Evolutionary conservation across 1,140 invertebrate genomes (phyloP), one percentile per base, ranked within the genome.

Genomic region (Drosophila tsacasi): DNA sequence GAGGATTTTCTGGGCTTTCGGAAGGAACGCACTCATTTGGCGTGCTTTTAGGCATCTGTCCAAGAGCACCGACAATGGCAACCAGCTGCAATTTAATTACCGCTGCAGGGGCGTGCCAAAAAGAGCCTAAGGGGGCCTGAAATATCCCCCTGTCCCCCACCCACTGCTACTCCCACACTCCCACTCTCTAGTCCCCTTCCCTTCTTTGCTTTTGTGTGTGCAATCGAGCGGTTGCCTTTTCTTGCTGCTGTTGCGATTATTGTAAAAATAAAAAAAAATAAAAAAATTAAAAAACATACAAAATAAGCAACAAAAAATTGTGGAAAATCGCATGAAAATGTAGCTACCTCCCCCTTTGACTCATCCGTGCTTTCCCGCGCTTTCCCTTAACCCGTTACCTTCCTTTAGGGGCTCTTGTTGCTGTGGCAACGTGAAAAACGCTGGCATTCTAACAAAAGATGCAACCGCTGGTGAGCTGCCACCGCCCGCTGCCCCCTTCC

Each of bases 31-130:
- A 55, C 35, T 39, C 73, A 63, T 74, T 83, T 49, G 30, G 68
- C 72, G 76, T 76, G 64, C 83, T 86, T 86, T 86, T 79, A 66
- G 79, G 83, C 76, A 49, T 65, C 69, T 60, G 67, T 69, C 63
- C 44, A 68, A 54, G 59, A 46, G 59, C 54, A n/a, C 46, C 78
- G 64, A 71, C 50, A 78, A 85, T 76, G 77, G 73, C 71, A 77
- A 65, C 75, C 79, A 80, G 81, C 77, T 78, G 81, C 84, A 89
- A 89, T 87, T 87, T 87, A 87, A 87, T 87, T 87, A 87, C 84
- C 73, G 74, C 76, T 81, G 58, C 77, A 78, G 71, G 66, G 78
- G 68, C 62, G 47, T 42, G 44, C 75, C 75, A 85, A 77, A 62
- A 60, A 63, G 63, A 39, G 6, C 15, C 52, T 12, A 9, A 10